Conservation (phyloP, 2,113 vertebrate genomes). For the Ptilorrhoa leucosticta region DNA sequence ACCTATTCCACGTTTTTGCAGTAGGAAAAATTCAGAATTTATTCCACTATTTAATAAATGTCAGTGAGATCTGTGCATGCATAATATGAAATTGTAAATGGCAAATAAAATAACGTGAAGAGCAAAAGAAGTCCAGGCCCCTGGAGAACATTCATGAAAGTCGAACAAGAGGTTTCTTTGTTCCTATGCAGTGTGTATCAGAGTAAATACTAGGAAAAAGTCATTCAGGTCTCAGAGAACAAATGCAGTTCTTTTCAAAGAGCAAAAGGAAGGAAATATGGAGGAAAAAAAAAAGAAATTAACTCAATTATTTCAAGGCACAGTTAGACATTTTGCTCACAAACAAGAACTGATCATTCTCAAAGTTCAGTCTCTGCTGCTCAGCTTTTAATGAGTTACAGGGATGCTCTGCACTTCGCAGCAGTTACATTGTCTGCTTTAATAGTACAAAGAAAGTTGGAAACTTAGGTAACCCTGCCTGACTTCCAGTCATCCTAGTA, state of each 20-base stretch:
- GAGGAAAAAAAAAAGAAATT: neutral
- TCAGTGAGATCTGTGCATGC: neutral
- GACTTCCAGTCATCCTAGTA: slow-evolving; percentile 32
- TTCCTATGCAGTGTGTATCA: neutral
- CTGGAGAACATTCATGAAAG: neutral
- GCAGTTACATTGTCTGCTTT: neutral
- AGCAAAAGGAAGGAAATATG: neutral
- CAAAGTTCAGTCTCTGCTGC: neutral
- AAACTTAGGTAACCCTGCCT: slow-evolving; percentile 31
- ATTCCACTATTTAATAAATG: neutral
- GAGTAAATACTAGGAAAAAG: neutral
- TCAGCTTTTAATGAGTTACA: neutral
- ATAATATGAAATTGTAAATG: neutral
- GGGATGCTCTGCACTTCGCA: neutral
- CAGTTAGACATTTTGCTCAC: neutral
- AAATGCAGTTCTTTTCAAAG: neutral
- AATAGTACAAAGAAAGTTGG: neutral
- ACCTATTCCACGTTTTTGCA: neutral
- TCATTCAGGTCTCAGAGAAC: neutral
- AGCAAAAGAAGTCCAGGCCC: neutral
- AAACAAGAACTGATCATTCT: neutral
- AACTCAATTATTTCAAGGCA: neutral
- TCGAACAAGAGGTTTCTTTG: slow-evolving; percentile 20
- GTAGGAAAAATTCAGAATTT: neutral
- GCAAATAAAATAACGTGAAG: neutral